phyloP scores from a whole-genome alignment of 2,888 invertebrate species.

The Tiliacea citrago region DNA sequence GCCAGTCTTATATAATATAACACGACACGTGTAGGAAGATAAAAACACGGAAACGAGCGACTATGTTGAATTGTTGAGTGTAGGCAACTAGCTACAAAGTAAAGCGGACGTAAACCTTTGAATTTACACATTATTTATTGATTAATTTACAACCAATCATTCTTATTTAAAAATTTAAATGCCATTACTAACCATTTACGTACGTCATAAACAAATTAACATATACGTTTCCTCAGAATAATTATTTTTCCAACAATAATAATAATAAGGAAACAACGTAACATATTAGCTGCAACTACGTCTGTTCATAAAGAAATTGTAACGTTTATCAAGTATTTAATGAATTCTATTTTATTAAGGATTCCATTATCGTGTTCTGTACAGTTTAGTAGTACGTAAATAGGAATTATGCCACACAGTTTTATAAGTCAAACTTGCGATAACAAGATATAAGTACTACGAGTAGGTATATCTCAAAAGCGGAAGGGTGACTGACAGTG shows the following conservation, averaged over 20 bases:
- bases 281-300: conserved; percentile 39
- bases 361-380: conserved; percentile 45
- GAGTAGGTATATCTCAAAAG: conserved; percentile 67
- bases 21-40: conserved; percentile 66
- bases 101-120: conserved; percentile 52
- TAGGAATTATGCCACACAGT: conserved; percentile 37
- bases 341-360: conserved; percentile 25
- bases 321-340: conserved; percentile 28
- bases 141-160: conserved; percentile 38
- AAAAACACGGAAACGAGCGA: conserved; percentile 64
- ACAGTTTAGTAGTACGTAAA: conserved; percentile 22
- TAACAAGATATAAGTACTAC: conserved; percentile 31
- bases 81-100: conserved; percentile 53
- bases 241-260: conserved; percentile 40
- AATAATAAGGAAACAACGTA: conserved; percentile 51
- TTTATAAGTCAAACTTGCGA: conserved; percentile 46
- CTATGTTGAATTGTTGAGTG: conserved; percentile 53
- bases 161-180: conserved; percentile 49
- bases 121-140: conserved; percentile 33
- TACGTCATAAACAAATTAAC: conserved; percentile 48
- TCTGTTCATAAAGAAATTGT: conserved; percentile 53
- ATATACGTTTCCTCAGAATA: conserved; percentile 39
- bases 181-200: conserved; percentile 28
- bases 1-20: conserved; percentile 62
- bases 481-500: conserved; percentile 75